These are phyloP conservation scores for Cardiocondyla obscurior DNA, from an alignment of 1,140 invertebrate genomes.

Conservation along the genomic window DNA sequence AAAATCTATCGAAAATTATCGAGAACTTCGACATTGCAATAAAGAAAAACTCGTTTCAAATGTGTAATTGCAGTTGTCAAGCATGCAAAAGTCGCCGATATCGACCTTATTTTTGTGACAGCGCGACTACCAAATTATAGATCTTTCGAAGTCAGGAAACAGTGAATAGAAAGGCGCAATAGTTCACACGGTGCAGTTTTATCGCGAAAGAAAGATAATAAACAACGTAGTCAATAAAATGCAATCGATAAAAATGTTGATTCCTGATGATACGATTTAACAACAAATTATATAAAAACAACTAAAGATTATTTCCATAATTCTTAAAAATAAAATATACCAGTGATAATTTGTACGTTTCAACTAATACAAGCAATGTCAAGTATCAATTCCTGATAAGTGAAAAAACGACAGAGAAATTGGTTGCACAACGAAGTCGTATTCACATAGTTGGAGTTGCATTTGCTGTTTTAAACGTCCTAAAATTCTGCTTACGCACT, in stretches of 20 bases:
- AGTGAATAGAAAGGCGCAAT: conserved; percentile 11
- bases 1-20: conserved; percentile 23
- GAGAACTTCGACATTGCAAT: conserved; percentile 19
- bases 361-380: conserved; percentile 15
- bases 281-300: neutral
- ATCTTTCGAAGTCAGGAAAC: neutral
- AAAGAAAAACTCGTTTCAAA: conserved; percentile 4
- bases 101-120: conserved; percentile 17
- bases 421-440: conserved; percentile 7
- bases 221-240: neutral
- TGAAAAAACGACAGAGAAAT: conserved; percentile 8
- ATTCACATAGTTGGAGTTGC: neutral
- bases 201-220: neutral
- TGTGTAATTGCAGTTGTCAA: conserved; percentile 24
- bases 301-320: neutral
- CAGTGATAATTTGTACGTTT: neutral
- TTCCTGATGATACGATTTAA: too few relatives aligned
- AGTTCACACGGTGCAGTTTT: conserved; percentile 10
- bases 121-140: conserved; percentile 35
- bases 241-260: neutral
- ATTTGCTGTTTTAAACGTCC: neutral
- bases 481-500: neutral
- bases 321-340: neutral
- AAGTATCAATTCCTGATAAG: conserved; percentile 1
- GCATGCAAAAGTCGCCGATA: conserved; percentile 10